These are phyloP conservation scores for Thysanoteuthis rhombus DNA, from an alignment of 2,888 invertebrate genomes.

Conservation along the genomic window DNA sequence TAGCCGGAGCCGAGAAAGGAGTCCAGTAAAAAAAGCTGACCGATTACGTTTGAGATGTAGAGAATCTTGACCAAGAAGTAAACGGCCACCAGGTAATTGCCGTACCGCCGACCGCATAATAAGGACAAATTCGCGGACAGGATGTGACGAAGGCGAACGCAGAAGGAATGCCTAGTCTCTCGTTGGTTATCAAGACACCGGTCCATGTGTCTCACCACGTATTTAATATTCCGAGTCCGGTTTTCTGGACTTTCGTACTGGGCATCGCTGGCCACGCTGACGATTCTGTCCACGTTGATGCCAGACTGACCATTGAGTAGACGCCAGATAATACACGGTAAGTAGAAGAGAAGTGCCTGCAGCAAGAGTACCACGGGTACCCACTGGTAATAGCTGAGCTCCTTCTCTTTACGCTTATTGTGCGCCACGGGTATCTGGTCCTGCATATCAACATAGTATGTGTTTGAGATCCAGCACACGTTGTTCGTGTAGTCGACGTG, in stretches of 20 bases:
- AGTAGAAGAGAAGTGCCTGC: slow-evolving; percentile 70
- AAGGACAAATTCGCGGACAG: slow-evolving; percentile 62
- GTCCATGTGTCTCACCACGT: slow-evolving; percentile 70
- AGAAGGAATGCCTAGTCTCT: slow-evolving; percentile 60
- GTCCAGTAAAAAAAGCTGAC: slow-evolving; percentile 69
- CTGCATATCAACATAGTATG: slow-evolving; percentile 68
- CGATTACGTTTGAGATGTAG: slow-evolving; percentile 68
- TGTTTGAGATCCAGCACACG: slow-evolving; percentile 71
- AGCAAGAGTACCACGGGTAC: slow-evolving; percentile 68
- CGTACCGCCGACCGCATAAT: slow-evolving; percentile 68
- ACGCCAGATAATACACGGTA: slow-evolving; percentile 70
- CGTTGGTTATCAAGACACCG: slow-evolving; percentile 67
- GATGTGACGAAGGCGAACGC: slow-evolving; percentile 59
- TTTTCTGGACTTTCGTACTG: slow-evolving; percentile 69
- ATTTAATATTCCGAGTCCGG: slow-evolving; percentile 69
- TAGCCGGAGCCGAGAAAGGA: slow-evolving; percentile 68
- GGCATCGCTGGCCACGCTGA: slow-evolving; percentile 64
- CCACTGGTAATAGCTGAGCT: slow-evolving; percentile 67
- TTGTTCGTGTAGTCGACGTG: slow-evolving; percentile 71
- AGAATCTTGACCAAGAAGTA: slow-evolving; percentile 68
- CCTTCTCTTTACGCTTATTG: slow-evolving; percentile 49
- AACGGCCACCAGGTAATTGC: slow-evolving; percentile 68
- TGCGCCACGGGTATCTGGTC: slow-evolving; percentile 47
- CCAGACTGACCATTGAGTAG: slow-evolving; percentile 69
- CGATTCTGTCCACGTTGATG: slow-evolving; percentile 69